A percentile compares a stretch with the other conserved stretches of the same genome.
Evolutionary conservation across 2,113 vertebrate genomes (phyloP).

Genomic region (Labrus mixtus): DNA sequence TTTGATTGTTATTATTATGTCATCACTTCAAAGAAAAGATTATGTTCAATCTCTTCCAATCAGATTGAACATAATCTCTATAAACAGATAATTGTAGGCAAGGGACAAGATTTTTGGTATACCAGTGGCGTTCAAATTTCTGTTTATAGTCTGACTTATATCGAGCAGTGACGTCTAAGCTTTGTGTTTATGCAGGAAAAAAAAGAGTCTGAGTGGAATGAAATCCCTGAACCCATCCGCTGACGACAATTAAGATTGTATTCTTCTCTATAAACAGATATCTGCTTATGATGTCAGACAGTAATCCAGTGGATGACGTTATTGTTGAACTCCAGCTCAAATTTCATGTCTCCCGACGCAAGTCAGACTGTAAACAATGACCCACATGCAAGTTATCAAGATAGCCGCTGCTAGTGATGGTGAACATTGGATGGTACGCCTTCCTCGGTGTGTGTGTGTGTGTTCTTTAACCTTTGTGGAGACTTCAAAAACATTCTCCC

Average conservation of each 20-base stretch:
- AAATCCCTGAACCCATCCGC: background rate
- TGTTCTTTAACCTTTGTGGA: too few relatives aligned
- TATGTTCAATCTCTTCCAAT: background rate
- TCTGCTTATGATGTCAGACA: background rate
- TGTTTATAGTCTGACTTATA: background rate
- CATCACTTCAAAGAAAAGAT: background rate
- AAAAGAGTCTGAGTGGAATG: background rate
- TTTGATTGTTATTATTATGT: background rate
- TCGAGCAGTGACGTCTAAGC: background rate
- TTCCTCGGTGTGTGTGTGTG: background rate
- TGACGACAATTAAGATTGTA: background rate
- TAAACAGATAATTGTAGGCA: background rate
- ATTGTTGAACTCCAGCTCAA: background rate
- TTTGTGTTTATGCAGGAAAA: background rate
- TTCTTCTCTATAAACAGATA: background rate
- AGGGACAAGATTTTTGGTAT: background rate
- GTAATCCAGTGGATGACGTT: background rate
- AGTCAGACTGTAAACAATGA: background rate
- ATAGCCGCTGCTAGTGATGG: background rate
- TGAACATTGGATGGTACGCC: background rate
- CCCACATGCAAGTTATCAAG: background rate
- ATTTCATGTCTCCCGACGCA: background rate
- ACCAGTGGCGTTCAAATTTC: background rate
- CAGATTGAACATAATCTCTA: background rate
- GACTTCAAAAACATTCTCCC: too few relatives aligned